Base-by-base conservation (phyloP, 2,113 vertebrate species). In the Mormyrus lacerda region DNA sequence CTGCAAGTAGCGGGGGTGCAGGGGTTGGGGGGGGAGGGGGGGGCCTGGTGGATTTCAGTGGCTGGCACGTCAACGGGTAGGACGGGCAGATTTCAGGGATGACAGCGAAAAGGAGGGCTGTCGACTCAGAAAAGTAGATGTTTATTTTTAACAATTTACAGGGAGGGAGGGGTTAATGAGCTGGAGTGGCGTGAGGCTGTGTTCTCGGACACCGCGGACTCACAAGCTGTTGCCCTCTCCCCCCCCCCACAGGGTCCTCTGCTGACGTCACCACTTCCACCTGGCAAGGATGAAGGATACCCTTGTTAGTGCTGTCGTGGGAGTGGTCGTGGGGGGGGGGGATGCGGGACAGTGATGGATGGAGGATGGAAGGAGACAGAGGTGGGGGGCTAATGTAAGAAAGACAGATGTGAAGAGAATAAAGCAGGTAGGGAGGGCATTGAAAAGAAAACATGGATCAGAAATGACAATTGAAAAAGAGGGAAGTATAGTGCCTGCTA, bases 201-300 rank as follows among this genome's bases (percentile, higher is more conserved):
- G 31, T 47, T 55, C 51, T 45, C 13, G 27, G 31, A 47, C 82
- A 85, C 89, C 53, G 89, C n/a, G 51, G 55, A n/a, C 51, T 42
- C 13, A 53, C 24, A 45, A 79, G 82, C 79, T 86, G 89, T 51
- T 27, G 55, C 31, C 69, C 88, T 24, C 50, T 3, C 51, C 21
- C 27, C 58, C 88, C 88, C 88, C 73, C 76, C 45, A 8, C 45
- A 31, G 27, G 51, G 88, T 89, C 50, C 31, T 2, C 17, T 15
- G 13, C 88, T 89, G 88, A 84, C 76, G 88, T 84, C 88, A 89
- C 31, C 31, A 84, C 31, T 2, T 89, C 76, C 69, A 44, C 47
- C 87, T 73, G 87, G 55, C 58, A 65, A 13, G 24, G 50, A 44
- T 84, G 73, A 84, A 89, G 88, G 88, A 58, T 89, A 82, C 73